Conservation (phyloP, 2,113 vertebrate species). For the Dipodomys ordii region DNA sequence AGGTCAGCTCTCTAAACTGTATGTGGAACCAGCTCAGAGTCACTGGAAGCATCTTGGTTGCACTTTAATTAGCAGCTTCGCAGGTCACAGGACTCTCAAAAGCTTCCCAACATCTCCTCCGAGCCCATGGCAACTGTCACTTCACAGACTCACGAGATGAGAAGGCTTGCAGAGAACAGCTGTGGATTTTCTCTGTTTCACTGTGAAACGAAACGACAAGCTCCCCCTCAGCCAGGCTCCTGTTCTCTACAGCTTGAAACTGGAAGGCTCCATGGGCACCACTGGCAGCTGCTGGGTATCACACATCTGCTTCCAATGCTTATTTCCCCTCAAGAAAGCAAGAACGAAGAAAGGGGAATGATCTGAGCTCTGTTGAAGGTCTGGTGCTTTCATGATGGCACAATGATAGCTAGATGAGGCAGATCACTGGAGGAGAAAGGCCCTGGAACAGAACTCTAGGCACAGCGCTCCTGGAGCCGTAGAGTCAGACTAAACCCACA, state of each 20-base stretch:
- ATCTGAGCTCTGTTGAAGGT: not conserved
- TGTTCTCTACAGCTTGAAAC: not conserved
- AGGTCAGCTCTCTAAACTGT: slow-evolving; percentile 51
- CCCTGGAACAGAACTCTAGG: not conserved
- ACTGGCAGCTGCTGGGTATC: not conserved
- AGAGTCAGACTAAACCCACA: not conserved
- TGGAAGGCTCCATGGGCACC: not conserved
- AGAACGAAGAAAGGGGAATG: not conserved
- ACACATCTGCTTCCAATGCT: not conserved
- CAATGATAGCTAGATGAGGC: not conserved
- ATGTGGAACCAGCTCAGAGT: slow-evolving; percentile 37
- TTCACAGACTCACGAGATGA: not conserved
- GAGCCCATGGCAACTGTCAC: slow-evolving; percentile 46
- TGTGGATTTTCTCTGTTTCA: not conserved
- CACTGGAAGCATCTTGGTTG: slow-evolving; percentile 12
- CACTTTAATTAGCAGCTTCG: slow-evolving; percentile 68
- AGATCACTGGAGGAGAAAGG: not conserved
- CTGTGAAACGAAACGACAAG: not conserved
- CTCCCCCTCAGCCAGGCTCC: not conserved
- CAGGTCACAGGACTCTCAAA: slow-evolving; percentile 53
- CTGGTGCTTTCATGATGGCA: not conserved
- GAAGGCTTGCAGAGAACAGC: not conserved
- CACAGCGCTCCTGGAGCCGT: no score
- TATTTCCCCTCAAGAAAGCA: not conserved
- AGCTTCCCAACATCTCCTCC: not conserved